These are phyloP conservation scores for Buathra laborator DNA, from an alignment of 2,888 invertebrate species.

Conservation along the genomic window DNA sequence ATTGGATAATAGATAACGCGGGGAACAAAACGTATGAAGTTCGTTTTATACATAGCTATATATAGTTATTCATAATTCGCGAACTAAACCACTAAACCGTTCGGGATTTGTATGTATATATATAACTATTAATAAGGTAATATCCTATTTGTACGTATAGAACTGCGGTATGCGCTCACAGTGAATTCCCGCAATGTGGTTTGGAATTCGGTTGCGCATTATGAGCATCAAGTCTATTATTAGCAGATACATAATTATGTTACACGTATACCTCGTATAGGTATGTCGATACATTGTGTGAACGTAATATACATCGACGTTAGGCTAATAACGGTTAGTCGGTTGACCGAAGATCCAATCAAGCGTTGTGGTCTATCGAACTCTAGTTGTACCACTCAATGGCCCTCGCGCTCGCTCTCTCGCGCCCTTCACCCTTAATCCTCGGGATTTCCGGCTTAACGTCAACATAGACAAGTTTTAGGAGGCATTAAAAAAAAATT, in stretches of 20 bases:
- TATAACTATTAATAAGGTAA: slow-evolving; percentile 21
- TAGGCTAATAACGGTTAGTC: slow-evolving; percentile 56
- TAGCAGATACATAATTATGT: slow-evolving; percentile 61
- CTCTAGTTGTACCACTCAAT: slow-evolving; percentile 11
- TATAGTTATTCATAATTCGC: neutral
- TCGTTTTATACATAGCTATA: neutral
- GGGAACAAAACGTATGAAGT: neutral
- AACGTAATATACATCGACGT: slow-evolving; percentile 39
- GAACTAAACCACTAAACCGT: slow-evolving; percentile 19
- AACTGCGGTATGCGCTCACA: slow-evolving; percentile 33
- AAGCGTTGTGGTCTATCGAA: slow-evolving; percentile 38
- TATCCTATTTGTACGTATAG: slow-evolving; percentile 27
- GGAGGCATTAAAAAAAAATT: neutral
- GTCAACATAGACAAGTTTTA: neutral
- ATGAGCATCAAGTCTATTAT: slow-evolving; percentile 56
- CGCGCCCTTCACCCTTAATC: neutral
- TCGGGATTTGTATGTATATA: neutral
- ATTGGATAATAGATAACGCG: neutral
- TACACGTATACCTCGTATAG: slow-evolving; percentile 2
- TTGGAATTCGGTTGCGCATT: slow-evolving; percentile 54
- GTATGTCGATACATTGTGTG: slow-evolving; percentile 13
- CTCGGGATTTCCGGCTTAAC: neutral
- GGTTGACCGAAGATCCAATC: slow-evolving; percentile 63
- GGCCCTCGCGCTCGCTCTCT: neutral
- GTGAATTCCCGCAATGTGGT: slow-evolving; percentile 53